These are phyloP conservation scores for Eurystomus gularis DNA, from an alignment of 2,113 vertebrate species.

Conservation along the genomic window DNA sequence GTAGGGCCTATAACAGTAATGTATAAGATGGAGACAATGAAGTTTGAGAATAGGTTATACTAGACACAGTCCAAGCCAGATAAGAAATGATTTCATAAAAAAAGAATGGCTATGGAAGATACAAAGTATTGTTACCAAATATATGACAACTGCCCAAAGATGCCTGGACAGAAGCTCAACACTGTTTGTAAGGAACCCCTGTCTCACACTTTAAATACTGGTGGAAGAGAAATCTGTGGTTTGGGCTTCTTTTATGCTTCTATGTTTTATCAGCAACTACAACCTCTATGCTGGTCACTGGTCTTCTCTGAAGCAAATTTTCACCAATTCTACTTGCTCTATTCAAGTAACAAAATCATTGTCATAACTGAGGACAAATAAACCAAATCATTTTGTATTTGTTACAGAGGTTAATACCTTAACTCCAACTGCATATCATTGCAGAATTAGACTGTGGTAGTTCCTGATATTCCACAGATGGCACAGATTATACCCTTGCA, in stretches of 20 bases:
- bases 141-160: background rate
- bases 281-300: background rate
- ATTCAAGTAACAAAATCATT: fast-evolving
- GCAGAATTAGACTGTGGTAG: background rate
- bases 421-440: background rate
- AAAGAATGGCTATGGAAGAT: background rate
- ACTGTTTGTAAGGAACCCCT: background rate
- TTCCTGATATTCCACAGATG: conserved; percentile 10
- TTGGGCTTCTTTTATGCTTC: background rate
- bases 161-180: background rate
- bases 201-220: fast-evolving
- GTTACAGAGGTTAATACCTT: background rate
- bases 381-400: background rate
- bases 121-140: background rate
- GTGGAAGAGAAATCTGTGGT: background rate
- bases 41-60: background rate
- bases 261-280: background rate
- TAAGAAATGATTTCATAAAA: background rate
- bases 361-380: background rate
- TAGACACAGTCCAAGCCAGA: background rate
- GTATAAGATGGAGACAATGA: background rate
- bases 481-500: background rate
- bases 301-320: background rate
- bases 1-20: background rate
- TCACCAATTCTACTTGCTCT: background rate